phyloP scores from a whole-genome alignment of 2,113 vertebrate species.

The Daboia siamensis region DNA sequence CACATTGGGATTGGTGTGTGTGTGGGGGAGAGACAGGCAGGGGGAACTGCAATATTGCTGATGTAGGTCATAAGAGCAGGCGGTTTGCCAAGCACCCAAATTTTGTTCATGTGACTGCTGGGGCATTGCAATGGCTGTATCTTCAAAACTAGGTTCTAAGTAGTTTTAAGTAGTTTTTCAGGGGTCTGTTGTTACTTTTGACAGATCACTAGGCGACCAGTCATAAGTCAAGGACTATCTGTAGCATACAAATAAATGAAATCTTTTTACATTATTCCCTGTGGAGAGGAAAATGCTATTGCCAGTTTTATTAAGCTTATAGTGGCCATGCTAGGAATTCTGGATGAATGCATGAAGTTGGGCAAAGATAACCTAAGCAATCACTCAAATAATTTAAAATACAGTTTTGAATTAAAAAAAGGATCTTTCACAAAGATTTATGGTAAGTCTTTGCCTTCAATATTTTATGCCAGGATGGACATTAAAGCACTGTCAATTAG shows the following conservation, averaged over 20 bases:
- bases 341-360: background rate
- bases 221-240: background rate
- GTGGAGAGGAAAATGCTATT: background rate
- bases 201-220: background rate
- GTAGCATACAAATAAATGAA: background rate
- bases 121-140: background rate
- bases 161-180: background rate
- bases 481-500: background rate
- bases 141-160: background rate
- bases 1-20: background rate
- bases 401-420: background rate
- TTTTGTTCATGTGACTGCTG: background rate
- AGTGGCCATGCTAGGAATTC: background rate
- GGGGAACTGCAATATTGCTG: background rate
- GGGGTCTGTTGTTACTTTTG: background rate
- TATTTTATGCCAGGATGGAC: constrained; percentile 6
- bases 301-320: background rate
- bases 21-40: background rate
- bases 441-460: background rate
- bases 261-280: background rate
- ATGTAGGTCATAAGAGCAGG: background rate
- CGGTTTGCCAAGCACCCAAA: background rate
- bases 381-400: background rate
- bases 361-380: background rate
- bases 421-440: background rate